phyloP scores from a whole-genome alignment of 2,888 invertebrate species.

The Cerastis leucographa region DNA sequence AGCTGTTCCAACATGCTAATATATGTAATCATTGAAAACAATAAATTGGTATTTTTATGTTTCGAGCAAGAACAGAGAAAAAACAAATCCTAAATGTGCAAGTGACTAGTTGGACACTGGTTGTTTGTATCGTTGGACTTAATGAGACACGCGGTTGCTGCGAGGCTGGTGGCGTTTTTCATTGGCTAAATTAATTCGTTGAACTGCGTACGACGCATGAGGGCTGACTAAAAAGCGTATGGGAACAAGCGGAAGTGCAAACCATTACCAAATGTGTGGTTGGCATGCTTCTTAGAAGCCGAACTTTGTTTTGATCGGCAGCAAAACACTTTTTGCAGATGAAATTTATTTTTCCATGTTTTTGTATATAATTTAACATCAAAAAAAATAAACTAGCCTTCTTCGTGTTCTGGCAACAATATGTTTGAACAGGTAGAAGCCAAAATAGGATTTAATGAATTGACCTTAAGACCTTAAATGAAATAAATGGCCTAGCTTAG shows the following conservation, averaged over 20 bases:
- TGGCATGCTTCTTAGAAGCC: constrained; percentile 74
- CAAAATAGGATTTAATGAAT: constrained; percentile 4
- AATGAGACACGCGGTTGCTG: constrained; percentile 70
- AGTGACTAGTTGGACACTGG: constrained; percentile 70
- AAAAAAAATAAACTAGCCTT: not conserved
- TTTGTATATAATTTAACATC: constrained; percentile 14
- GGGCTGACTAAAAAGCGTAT: constrained; percentile 76
- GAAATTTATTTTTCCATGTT: constrained; percentile 46
- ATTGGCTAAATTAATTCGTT: constrained; percentile 84
- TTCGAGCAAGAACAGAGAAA: constrained; percentile 39
- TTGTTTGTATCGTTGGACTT: constrained; percentile 69
- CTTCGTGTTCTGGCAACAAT: not conserved
- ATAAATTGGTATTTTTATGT: constrained; percentile 54
- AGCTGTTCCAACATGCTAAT: constrained; percentile 31
- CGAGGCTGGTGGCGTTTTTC: constrained; percentile 68
- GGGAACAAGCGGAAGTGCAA: constrained; percentile 83
- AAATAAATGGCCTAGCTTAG: constrained; percentile 5
- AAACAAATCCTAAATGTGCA: constrained; percentile 59
- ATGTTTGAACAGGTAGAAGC: not conserved
- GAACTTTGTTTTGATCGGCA: constrained; percentile 67
- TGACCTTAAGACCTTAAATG: not conserved
- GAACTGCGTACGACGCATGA: constrained; percentile 77
- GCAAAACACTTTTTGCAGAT: constrained; percentile 50
- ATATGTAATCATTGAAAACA: constrained; percentile 61
- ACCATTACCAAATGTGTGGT: constrained; percentile 86